These are phyloP conservation scores for Drosophila colorata DNA, from an alignment of 2,888 invertebrate genomes.

Conservation along the genomic window DNA sequence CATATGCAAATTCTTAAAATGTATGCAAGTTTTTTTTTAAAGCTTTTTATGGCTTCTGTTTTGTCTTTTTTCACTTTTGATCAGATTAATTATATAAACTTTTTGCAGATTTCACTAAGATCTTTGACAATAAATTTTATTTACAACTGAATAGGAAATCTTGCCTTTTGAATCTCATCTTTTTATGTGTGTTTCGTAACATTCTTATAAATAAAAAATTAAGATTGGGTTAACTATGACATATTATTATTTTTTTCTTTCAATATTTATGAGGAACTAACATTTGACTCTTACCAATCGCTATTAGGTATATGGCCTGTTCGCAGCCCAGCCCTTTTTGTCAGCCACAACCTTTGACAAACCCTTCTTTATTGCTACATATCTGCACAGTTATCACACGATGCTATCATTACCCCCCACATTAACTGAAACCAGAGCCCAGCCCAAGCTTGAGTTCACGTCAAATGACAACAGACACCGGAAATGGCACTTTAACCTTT, in stretches of 20 bases:
- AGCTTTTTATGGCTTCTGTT: conserved; percentile 6
- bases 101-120: conserved; percentile 32
- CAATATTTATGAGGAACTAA: too few relatives aligned
- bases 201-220: conserved; percentile 4
- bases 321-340: conserved; percentile 7
- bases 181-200: background rate
- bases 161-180: background rate
- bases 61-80: conserved; percentile 1
- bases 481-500: conserved; percentile 70
- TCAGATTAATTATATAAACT: conserved; percentile 14
- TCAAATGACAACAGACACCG: conserved; percentile 47
- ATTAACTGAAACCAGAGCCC: conserved; percentile 39
- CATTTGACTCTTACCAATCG: conserved; percentile 38
- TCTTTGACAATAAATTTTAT: background rate
- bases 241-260: too few relatives aligned
- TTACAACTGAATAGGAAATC: background rate
- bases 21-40: conserved; percentile 13
- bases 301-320: background rate
- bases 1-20: conserved; percentile 43
- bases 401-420: conserved; percentile 37
- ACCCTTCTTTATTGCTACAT: conserved; percentile 26
- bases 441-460: conserved; percentile 46
- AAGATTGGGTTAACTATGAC: background rate
- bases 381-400: conserved; percentile 36
- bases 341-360: conserved; percentile 27